Conservation (phyloP, 2,797 vertebrate genomes). For the Malurus leucopterus region DNA sequence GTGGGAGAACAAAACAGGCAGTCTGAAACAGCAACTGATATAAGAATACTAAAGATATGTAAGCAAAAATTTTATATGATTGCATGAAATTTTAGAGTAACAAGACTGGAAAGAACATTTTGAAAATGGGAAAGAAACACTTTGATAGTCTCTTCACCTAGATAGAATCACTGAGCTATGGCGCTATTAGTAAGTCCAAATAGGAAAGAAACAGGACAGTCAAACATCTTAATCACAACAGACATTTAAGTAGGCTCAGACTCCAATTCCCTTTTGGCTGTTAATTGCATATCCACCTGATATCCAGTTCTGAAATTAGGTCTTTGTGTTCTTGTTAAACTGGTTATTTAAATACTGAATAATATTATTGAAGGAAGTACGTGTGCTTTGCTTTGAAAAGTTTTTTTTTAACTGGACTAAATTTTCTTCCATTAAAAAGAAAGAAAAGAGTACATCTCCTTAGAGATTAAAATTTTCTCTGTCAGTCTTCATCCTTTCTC, state of each 20-base stretch:
- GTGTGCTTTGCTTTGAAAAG: not conserved
- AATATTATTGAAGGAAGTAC: not conserved
- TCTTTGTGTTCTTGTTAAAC: conserved; percentile 21
- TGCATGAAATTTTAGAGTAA: not conserved
- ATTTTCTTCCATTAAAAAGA: not conserved
- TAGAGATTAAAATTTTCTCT: not conserved
- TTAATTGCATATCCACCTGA: not conserved
- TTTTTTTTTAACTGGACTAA: not conserved
- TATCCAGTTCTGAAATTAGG: conserved; percentile 27
- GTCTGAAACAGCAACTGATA: not conserved
- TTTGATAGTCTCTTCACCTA: not conserved
- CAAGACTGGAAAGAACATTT: not conserved
- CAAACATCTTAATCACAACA: conserved; percentile 1
- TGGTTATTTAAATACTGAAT: not conserved
- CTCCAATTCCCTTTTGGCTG: not conserved
- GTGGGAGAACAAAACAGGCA: not conserved
- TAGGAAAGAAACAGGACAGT: conserved; percentile 1
- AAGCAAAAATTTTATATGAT: not conserved
- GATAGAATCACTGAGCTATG: not conserved
- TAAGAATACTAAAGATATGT: not conserved
- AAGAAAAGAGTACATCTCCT: not conserved
- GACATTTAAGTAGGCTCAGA: not conserved
- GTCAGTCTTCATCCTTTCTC: not conserved
- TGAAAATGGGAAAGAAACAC: not conserved
- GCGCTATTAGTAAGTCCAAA: not conserved